Conservation (phyloP, 2,888 invertebrate species). For the Pseudococcus viburni region DNA sequence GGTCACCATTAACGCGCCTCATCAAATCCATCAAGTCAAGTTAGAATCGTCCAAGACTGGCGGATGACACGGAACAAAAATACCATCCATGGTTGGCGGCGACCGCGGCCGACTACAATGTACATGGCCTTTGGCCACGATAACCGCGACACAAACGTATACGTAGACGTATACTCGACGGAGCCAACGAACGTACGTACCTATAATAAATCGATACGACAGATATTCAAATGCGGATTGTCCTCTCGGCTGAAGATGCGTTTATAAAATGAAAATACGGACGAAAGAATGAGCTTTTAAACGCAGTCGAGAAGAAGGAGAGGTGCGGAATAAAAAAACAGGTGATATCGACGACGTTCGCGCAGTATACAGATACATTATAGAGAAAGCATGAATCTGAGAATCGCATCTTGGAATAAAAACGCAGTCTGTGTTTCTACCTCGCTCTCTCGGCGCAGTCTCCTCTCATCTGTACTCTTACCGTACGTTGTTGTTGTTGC, state of each 20-base stretch:
- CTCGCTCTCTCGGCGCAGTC: not conserved
- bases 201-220: constrained; percentile 59
- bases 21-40: not conserved
- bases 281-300: not conserved
- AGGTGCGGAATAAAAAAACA: not conserved
- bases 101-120: not conserved
- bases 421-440: not conserved
- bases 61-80: constrained; percentile 4
- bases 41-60: not conserved
- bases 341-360: not conserved
- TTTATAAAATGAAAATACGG: constrained; percentile 43
- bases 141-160: not conserved
- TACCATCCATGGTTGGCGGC: not conserved
- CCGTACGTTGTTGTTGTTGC: not conserved
- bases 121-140: not conserved
- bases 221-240: constrained; percentile 60
- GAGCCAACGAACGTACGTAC: not conserved
- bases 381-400: constrained; percentile 56
- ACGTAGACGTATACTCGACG: not conserved
- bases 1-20: constrained; percentile 4
- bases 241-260: constrained; percentile 45
- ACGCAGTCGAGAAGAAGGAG: not conserved
- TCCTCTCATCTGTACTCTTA: not conserved
- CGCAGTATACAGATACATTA: not conserved
- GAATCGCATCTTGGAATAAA: constrained; percentile 43